A percentile compares a stretch with the other conserved stretches of the same genome.
These are phyloP conservation scores for Stegana nigrithorax DNA, from an alignment of 2,888 invertebrate genomes.

Conservation along the genomic window DNA sequence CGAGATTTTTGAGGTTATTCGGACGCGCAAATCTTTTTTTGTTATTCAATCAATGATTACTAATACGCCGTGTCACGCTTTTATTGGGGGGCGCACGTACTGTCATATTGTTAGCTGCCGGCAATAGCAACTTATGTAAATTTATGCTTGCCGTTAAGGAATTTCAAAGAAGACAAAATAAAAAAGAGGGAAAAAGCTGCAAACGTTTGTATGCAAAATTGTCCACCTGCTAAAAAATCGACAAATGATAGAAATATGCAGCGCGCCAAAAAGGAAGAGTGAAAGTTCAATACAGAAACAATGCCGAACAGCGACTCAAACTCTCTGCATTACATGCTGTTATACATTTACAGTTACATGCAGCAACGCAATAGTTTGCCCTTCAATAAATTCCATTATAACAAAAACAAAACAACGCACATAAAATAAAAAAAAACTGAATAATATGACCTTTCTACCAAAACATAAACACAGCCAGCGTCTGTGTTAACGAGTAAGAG, in stretches of 20 bases:
- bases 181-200: no score
- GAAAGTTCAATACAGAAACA: constrained; percentile 1
- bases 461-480: constrained; percentile 38
- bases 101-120: not conserved
- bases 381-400: constrained; percentile 40
- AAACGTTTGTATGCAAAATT: no score
- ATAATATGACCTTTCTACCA: constrained; percentile 52
- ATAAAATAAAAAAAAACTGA: constrained; percentile 6
- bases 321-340: not conserved
- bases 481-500: no score
- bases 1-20: not conserved
- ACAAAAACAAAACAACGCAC: not conserved
- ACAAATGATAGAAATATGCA: not conserved
- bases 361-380: constrained; percentile 33
- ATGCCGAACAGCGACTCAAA: not conserved
- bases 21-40: no score
- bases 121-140: not conserved
- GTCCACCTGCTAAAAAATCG: no score
- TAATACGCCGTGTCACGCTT: not conserved
- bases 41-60: not conserved
- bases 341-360: not conserved
- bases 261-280: constrained; percentile 10
- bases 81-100: not conserved
- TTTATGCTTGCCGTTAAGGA: not conserved
- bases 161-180: no score